phyloP scores from a whole-genome alignment of 1,140 invertebrate genomes.

The Episyrphus balteatus region DNA sequence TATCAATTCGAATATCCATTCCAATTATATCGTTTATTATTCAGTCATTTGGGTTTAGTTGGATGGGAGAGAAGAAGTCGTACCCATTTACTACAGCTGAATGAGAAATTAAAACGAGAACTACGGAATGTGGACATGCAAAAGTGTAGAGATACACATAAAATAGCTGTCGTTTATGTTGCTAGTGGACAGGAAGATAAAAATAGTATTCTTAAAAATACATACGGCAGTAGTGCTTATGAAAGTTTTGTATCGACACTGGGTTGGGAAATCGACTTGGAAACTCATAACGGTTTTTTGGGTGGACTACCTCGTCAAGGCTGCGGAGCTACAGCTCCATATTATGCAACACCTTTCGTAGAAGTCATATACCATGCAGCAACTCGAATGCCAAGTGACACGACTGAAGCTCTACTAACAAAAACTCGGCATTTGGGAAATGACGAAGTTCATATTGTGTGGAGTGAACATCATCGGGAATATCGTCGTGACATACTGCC shows the following conservation, averaged over 20 bases:
- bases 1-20: conserved; percentile 40
- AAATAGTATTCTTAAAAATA: conserved; percentile 76
- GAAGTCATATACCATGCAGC: conserved; percentile 94
- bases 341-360: conserved; percentile 86
- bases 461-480: conserved; percentile 93
- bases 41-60: conserved; percentile 81
- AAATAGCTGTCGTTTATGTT: conserved; percentile 98
- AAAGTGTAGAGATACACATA: conserved; percentile 91
- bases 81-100: conserved; percentile 80
- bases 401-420: conserved; percentile 75
- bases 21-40: conserved; percentile 74
- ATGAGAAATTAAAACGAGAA: conserved; percentile 82
- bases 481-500: conserved; percentile 95
- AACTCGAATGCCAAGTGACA: conserved; percentile 89
- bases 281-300: conserved; percentile 89
- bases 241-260: conserved; percentile 89
- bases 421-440: conserved; percentile 96
- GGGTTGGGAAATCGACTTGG: conserved; percentile 93
- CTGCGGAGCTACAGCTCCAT: conserved; percentile 86
- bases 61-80: conserved; percentile 78
- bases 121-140: conserved; percentile 86
- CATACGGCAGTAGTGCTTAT: conserved; percentile 78
- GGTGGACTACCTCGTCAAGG: conserved; percentile 89
- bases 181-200: conserved; percentile 94
- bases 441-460: conserved; percentile 98